Conservation (phyloP, 2,113 vertebrate genomes). For the Ursus arctos region DNA sequence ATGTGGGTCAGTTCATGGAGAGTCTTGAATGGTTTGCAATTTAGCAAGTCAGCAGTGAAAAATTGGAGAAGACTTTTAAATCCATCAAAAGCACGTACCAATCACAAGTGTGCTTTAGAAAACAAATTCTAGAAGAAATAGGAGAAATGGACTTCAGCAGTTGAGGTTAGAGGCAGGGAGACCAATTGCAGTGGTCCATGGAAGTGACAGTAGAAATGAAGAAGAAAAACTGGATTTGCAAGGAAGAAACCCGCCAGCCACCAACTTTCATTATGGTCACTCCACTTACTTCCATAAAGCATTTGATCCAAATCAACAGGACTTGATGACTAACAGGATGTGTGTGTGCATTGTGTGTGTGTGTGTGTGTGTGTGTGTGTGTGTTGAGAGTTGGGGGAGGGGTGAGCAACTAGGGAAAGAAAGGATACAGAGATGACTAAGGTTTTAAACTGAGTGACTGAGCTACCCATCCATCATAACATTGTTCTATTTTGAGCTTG, state of each 20-base stretch:
- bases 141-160: not conserved
- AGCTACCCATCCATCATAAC: not conserved
- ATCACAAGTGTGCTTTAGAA: not conserved
- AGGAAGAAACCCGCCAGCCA: not conserved
- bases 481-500: slow-evolving; percentile 13
- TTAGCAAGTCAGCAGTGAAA: not conserved
- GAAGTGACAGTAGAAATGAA: not conserved
- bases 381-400: slow-evolving; percentile 48
- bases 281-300: slow-evolving; percentile 71
- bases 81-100: not conserved
- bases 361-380: not conserved
- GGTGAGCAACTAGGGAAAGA: slow-evolving; percentile 49
- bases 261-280: not conserved
- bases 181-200: not conserved
- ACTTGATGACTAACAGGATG: slow-evolving; percentile 78
- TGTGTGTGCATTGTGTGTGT: not conserved
- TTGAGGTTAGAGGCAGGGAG: not conserved
- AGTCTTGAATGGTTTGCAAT: not conserved
- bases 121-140: slow-evolving; percentile 10
- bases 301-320: slow-evolving; percentile 67
- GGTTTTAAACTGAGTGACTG: slow-evolving; percentile 37
- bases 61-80: not conserved
- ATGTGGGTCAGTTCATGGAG: not conserved
- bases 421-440: slow-evolving; percentile 74
- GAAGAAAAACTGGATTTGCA: slow-evolving; percentile 49